A percentile compares a stretch with the other conserved stretches of the same genome.
phyloP scores from a whole-genome alignment of 1,140 invertebrate species.

The Chionoecetes opilio region DNA sequence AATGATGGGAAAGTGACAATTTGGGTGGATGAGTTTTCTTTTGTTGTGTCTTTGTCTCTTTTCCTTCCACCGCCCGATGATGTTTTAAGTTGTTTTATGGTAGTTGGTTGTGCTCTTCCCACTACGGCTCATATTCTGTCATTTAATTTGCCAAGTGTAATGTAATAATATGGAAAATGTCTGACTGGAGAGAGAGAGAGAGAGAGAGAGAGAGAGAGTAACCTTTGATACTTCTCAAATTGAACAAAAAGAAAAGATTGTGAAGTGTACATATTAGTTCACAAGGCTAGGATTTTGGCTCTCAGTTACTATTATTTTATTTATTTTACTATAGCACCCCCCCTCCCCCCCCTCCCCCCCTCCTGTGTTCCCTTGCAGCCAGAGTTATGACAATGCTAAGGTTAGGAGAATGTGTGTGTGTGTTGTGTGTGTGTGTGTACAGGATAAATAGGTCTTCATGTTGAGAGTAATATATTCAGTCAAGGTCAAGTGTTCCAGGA shows the following conservation, averaged over 20 bases:
- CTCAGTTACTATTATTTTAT: not conserved
- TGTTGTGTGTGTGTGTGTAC: too few relatives aligned
- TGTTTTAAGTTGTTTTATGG: not conserved
- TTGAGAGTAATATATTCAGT: not conserved
- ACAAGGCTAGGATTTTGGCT: not conserved
- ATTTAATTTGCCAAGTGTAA: constrained; percentile 18
- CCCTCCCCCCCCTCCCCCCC: not conserved
- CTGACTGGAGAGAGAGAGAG: too few relatives aligned
- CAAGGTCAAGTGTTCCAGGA: not conserved
- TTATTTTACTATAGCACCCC: not conserved
- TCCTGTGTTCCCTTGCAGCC: not conserved
- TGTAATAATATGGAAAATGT: constrained; percentile 23
- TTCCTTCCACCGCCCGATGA: not conserved
- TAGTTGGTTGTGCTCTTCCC: not conserved
- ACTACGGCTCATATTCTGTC: not conserved
- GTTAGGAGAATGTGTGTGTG: not conserved
- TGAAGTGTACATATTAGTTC: constrained; percentile 1
- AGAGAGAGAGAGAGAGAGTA: too few relatives aligned
- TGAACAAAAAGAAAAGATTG: not conserved
- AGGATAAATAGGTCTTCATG: not conserved
- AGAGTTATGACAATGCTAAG: not conserved
- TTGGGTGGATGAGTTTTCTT: not conserved
- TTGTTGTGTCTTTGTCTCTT: not conserved
- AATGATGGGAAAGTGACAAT: not conserved
- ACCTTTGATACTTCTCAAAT: not conserved